These are phyloP conservation scores for Trachelus troglodyta DNA, from an alignment of 2,888 invertebrate genomes.

Conservation along the genomic window DNA sequence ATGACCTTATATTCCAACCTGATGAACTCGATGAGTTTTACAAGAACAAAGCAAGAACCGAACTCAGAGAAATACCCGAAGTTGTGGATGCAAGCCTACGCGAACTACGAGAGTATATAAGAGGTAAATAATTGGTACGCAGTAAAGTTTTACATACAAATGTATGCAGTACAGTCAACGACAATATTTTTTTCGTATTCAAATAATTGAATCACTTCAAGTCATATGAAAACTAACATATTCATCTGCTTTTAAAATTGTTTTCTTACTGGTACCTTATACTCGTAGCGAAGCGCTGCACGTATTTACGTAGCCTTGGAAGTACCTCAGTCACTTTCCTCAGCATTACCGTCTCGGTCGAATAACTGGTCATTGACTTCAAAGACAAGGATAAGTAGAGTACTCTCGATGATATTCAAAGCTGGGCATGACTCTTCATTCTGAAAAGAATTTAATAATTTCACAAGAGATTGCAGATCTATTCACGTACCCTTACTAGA, in stretches of 20 bases:
- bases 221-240: not conserved
- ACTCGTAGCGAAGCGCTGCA: not conserved
- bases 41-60: constrained; percentile 74
- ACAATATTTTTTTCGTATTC: not conserved
- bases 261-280: not conserved
- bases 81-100: constrained; percentile 71
- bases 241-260: not conserved
- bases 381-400: not conserved
- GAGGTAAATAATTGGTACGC: not conserved
- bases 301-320: not conserved
- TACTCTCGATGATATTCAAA: not conserved
- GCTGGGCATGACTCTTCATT: not conserved
- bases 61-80: constrained; percentile 80
- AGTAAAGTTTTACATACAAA: not conserved
- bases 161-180: not conserved
- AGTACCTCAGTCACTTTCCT: not conserved
- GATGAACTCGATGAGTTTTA: constrained; percentile 71
- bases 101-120: constrained; percentile 64
- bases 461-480: not conserved
- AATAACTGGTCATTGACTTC: not conserved
- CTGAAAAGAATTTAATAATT: not conserved
- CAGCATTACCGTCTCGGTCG: not conserved
- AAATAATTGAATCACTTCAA: not conserved
- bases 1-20: constrained; percentile 73
- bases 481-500: too few relatives aligned